phyloP scores from a whole-genome alignment of 2,797 vertebrate species.

The Crotalus adamanteus region DNA sequence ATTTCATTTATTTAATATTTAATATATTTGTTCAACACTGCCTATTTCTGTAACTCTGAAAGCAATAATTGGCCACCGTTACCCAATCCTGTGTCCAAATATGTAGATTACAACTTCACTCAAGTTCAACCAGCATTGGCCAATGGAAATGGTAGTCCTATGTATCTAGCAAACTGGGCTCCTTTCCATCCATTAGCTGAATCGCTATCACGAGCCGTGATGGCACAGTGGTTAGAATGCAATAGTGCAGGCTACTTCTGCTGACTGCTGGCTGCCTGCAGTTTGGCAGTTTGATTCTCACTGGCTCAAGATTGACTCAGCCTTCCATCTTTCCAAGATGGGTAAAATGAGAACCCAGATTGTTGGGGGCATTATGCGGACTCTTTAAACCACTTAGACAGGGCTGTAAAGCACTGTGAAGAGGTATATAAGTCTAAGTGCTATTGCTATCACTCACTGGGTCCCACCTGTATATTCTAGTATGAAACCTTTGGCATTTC shows the following conservation, averaged over 20 bases:
- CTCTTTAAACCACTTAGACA: too few relatives aligned
- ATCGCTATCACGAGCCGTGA: too few relatives aligned
- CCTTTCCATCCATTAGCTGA: background rate
- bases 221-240: too few relatives aligned
- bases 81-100: background rate
- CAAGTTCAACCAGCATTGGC: background rate
- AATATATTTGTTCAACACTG: background rate
- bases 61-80: background rate
- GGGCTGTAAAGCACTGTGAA: too few relatives aligned
- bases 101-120: background rate
- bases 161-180: background rate
- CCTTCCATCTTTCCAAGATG: too few relatives aligned
- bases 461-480: background rate
- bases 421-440: too few relatives aligned
- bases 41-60: background rate
- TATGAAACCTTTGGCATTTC: background rate
- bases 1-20: background rate
- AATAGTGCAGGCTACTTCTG: too few relatives aligned
- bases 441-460: background rate
- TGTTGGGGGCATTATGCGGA: too few relatives aligned
- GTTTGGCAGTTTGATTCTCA: too few relatives aligned
- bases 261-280: too few relatives aligned
- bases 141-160: background rate
- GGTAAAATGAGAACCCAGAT: too few relatives aligned
- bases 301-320: too few relatives aligned